phyloP scores from a whole-genome alignment of 2,888 invertebrate species.

The Operophtera brumata region DNA sequence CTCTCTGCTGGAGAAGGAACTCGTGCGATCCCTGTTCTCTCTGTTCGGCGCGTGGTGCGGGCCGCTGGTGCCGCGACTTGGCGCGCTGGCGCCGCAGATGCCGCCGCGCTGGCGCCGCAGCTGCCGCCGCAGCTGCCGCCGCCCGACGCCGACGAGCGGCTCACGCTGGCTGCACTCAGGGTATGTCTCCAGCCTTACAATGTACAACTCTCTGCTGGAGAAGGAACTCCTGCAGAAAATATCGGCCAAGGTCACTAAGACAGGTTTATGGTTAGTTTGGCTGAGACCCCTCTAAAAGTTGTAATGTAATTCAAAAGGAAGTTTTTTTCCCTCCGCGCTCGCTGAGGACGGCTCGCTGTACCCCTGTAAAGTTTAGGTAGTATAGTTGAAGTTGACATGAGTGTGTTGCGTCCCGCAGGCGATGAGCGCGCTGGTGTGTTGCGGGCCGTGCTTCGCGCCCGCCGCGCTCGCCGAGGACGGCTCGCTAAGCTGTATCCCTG shows the following conservation, averaged over 20 bases:
- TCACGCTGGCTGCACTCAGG: constrained; percentile 83
- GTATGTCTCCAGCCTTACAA: constrained; percentile 46
- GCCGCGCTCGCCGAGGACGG: constrained; percentile 93
- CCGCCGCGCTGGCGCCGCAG: no score
- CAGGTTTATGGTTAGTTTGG: no score
- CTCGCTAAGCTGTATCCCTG: constrained; percentile 95
- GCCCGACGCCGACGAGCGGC: constrained; percentile 77
- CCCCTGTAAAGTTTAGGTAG: no score
- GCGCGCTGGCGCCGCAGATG: constrained; percentile 66
- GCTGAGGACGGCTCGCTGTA: constrained; percentile 96
- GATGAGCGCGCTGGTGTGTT: constrained; percentile 97
- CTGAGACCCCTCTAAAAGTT: no score
- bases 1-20: constrained; percentile 84
- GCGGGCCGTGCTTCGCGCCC: constrained; percentile 96
- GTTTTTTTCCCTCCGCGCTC: constrained; percentile 86
- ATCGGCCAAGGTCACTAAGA: no score
- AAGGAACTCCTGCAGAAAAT: constrained; percentile 91
- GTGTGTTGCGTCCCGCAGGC: constrained; percentile 85
- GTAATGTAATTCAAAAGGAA: no score
- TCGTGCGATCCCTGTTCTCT: constrained; percentile 92
- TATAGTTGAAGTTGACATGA: no score
- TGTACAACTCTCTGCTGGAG: constrained; percentile 71
- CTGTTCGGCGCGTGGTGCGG: constrained; percentile 98
- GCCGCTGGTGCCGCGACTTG: constrained; percentile 87
- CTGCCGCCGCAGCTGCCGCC: no score